Conservation (phyloP, 2,797 vertebrate species). For the Bovichtus diacanthus region DNA sequence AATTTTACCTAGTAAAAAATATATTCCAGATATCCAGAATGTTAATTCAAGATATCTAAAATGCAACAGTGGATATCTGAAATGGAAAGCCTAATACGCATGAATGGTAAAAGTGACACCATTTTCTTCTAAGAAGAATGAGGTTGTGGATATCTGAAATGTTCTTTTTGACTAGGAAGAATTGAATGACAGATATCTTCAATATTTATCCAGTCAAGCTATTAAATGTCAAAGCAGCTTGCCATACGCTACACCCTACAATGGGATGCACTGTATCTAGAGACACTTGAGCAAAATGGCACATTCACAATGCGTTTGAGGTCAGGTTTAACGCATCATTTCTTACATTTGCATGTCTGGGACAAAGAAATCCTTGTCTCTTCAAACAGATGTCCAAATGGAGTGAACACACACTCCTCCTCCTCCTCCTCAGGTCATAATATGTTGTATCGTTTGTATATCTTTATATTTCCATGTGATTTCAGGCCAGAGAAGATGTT, state of each 20-base stretch:
- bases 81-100: neutral
- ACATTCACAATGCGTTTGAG: neutral
- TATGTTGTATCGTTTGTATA: neutral
- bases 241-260: too few relatives aligned
- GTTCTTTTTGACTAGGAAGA: too few relatives aligned
- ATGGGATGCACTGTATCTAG: neutral
- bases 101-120: neutral
- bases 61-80: neutral
- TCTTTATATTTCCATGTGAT: conserved; percentile 29
- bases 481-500: conserved; percentile 95
- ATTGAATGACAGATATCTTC: neutral
- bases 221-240: too few relatives aligned
- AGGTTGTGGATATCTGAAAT: neutral
- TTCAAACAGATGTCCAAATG: neutral
- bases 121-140: too few relatives aligned
- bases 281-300: neutral
- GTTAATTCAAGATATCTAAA: too few relatives aligned
- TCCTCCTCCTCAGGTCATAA: neutral
- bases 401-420: neutral
- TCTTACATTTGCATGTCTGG: neutral
- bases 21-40: too few relatives aligned
- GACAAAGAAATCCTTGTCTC: neutral
- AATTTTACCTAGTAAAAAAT: too few relatives aligned
- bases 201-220: too few relatives aligned
- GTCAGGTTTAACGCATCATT: neutral